Percentiles rank a stretch among this genome's conserved stretches.
Evolutionary conservation across 2,113 vertebrate genomes (phyloP).

Genomic region (Notothenia rossii): DNA sequence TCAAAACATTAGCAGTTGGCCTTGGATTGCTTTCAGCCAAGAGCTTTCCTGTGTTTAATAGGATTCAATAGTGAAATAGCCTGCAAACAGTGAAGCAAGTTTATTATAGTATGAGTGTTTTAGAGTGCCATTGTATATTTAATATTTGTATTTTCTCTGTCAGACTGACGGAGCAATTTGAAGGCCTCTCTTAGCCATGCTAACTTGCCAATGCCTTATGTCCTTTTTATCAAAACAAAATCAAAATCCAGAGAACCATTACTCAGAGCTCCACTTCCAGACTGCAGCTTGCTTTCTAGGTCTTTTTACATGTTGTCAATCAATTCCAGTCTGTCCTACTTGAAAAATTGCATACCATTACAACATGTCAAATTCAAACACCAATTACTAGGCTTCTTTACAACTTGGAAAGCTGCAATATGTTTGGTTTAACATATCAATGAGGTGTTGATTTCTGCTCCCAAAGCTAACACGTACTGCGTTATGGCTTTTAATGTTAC

Average conservation of each 20-base stretch:
- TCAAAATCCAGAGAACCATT: neutral
- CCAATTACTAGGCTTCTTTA: neutral
- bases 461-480: neutral
- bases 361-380: slow-evolving; percentile 14
- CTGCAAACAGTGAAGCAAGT: neutral
- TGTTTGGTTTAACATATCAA: too few relatives aligned
- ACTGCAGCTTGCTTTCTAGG: slow-evolving; percentile 19
- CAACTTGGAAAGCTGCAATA: neutral
- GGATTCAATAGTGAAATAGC: neutral
- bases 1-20: slow-evolving; percentile 20
- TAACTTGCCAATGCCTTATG: neutral
- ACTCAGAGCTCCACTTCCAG: neutral
- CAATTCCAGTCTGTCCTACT: slow-evolving; percentile 20
- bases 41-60: neutral
- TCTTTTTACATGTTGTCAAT: slow-evolving; percentile 21
- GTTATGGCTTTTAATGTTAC: neutral
- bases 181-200: neutral
- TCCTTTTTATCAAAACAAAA: neutral
- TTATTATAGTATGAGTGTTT: too few relatives aligned
- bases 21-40: slow-evolving; percentile 4
- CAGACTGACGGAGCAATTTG: neutral
- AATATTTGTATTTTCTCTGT: neutral
- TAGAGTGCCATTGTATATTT: neutral
- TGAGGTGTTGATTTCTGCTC: neutral
- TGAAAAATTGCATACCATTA: slow-evolving; percentile 25